Base-by-base conservation (phyloP, 1,140 invertebrate genomes). In the Meloidogyne chitwoodi region DNA sequence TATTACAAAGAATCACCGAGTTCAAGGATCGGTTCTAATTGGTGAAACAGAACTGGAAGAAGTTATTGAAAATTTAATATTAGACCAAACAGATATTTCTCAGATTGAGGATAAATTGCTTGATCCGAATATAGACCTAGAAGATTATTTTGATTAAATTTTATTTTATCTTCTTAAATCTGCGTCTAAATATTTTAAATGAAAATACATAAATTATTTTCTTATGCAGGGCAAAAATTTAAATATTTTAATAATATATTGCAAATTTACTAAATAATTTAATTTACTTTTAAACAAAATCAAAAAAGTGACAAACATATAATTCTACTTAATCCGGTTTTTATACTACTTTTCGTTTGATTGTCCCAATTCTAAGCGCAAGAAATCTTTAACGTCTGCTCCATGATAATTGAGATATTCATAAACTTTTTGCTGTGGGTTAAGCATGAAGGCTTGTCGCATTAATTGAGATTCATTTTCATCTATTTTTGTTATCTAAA, bases 1-100 rank as follows among this genome's bases (percentile, higher is more conserved):
- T 19, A 34, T 83, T n/a, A 79, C 97, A 1, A 98, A 98, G 89
- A 89, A 96, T 88, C 92, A 93, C 26, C 91, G 90, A 84, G 89
- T 99, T 84, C 92, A 95, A 85, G 96, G 96, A 64, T 95, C 94
- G 19, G 91, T 98, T 77, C 88, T 99, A 8, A 94, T 99, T 22
- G 96, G 96, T 0, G 94, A 99, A 82, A 98, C 95, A 6, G 94
- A 95, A 87, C 89, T 98, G 48, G 96, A 98, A 88, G 96, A 77
- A 24, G 68, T 64, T 24, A 29, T 78, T 11, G 77, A 79, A 26
- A 79, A 79, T 24, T 19, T 79, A n/a, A 79, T 80, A 27, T 31
- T 79, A 22, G 44, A 80, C 24, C 78, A 79, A 73, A 80, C 48
- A 16, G 65, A 79, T 44, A 80, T 79, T 29, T n/a, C 24, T 44